A percentile compares a stretch with the other conserved stretches of the same genome.
phyloP scores from a whole-genome alignment of 2,888 invertebrate genomes.

The Ichneumoninae sp. region DNA sequence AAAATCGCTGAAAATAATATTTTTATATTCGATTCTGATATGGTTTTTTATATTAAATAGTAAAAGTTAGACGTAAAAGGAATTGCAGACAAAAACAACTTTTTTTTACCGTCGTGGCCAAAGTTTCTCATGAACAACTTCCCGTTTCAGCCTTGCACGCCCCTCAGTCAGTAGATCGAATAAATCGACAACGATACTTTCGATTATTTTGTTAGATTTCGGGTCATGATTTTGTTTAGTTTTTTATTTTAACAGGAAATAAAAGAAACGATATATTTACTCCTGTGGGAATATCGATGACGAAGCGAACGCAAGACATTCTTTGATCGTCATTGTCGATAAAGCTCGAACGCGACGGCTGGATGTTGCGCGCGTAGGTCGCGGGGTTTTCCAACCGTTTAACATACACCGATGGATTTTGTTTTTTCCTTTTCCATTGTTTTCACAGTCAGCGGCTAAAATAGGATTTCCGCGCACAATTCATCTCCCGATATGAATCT shows the following conservation, averaged over 20 bases:
- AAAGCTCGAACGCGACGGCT: neutral
- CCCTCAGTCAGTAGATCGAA: too few species aligned
- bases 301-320: neutral
- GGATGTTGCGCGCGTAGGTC: constrained; percentile 19
- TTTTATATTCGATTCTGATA: too few species aligned
- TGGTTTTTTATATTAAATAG: too few species aligned
- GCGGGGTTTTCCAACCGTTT: constrained; percentile 49
- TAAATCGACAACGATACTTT: too few species aligned
- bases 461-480: constrained; percentile 29
- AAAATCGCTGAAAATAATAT: too few species aligned
- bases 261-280: neutral
- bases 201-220: neutral
- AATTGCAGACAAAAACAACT: too few species aligned
- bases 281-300: neutral
- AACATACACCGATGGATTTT: constrained; percentile 8
- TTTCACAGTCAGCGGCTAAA: constrained; percentile 40
- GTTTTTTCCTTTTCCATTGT: constrained; percentile 34
- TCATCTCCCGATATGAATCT: constrained; percentile 44
- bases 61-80: too few species aligned
- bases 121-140: too few species aligned
- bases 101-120: too few species aligned
- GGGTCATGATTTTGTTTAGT: neutral
- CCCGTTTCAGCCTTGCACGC: too few species aligned
- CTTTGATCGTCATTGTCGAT: neutral
- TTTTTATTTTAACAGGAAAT: neutral